Conservation (phyloP, 2,113 vertebrate species). For the Ceratotherium simum region DNA sequence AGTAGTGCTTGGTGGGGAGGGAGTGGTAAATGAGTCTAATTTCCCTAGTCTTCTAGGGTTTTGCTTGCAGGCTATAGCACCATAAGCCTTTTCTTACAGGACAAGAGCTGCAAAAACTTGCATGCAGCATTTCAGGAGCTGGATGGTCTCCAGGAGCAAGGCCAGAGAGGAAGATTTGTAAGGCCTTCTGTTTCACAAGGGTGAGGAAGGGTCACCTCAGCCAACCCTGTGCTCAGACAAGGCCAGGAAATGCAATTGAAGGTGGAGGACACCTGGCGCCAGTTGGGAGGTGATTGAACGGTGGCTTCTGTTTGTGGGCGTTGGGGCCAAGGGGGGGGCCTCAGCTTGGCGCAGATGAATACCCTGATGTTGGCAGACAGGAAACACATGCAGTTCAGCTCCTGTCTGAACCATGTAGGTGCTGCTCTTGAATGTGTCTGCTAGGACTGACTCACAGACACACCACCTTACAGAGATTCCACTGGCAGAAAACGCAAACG, state of each 20-base stretch:
- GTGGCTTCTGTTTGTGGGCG: neutral
- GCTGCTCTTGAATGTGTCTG: neutral
- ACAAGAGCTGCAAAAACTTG: neutral
- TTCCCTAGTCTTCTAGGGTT: neutral
- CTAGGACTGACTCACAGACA: neutral
- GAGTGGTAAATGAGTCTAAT: neutral
- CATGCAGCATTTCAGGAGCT: neutral
- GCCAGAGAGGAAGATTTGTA: neutral
- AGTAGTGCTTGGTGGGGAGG: neutral
- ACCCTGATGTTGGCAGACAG: neutral
- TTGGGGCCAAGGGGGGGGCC: neutral
- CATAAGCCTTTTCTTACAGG: neutral
- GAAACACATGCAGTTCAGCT: neutral
- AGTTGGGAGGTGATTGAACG: neutral
- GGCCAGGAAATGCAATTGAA: constrained; percentile 38
- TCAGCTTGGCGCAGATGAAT: neutral
- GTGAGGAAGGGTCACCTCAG: neutral
- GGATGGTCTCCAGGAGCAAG: neutral
- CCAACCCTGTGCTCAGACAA: neutral
- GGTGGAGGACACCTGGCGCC: neutral
- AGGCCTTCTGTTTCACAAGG: neutral
- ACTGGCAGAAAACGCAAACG: neutral
- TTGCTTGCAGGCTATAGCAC: neutral
- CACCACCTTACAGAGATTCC: neutral
- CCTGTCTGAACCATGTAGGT: neutral